phyloP scores from a whole-genome alignment of 2,797 vertebrate genomes.

The Coendou prehensilis region DNA sequence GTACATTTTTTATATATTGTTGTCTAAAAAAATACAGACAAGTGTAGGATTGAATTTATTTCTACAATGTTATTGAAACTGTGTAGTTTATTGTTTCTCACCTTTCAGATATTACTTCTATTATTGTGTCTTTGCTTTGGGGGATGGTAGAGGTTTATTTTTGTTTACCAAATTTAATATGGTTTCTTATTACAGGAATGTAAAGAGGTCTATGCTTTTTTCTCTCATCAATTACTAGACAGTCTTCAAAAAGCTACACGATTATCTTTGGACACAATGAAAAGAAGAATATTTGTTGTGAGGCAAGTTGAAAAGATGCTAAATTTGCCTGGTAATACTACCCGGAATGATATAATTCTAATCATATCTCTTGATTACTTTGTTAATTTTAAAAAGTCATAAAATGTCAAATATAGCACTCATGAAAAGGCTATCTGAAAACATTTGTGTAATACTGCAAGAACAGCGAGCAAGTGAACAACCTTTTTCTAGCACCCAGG shows the following conservation, averaged over 20 bases:
- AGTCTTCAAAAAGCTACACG: slow-evolving; percentile 91
- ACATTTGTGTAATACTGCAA: not conserved
- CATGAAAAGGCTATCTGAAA: slow-evolving; percentile 21
- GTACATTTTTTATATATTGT: not conserved
- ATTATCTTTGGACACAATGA: slow-evolving; percentile 91
- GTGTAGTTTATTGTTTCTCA: slow-evolving; percentile 11
- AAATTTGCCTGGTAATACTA: not conserved
- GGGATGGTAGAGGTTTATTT: not conserved
- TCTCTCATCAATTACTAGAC: slow-evolving; percentile 90
- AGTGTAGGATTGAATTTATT: slow-evolving; percentile 48
- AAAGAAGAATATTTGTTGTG: slow-evolving; percentile 89
- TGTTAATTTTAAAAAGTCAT: not conserved
- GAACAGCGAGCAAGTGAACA: not conserved
- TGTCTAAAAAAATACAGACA: slow-evolving; percentile 8
- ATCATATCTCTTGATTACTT: not conserved
- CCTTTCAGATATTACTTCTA: not conserved
- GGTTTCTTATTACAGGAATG: slow-evolving; percentile 89
- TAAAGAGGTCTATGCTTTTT: slow-evolving; percentile 89
- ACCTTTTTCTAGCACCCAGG: not conserved
- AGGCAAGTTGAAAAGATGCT: slow-evolving; percentile 86
- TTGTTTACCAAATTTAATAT: slow-evolving; percentile 4
- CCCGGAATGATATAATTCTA: not conserved
- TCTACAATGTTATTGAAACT: not conserved
- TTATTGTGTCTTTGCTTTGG: slow-evolving; percentile 62
- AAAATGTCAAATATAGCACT: slow-evolving; percentile 8